Conservation (phyloP, 1,140 invertebrate species). For the Dendrolimus punctatus region DNA sequence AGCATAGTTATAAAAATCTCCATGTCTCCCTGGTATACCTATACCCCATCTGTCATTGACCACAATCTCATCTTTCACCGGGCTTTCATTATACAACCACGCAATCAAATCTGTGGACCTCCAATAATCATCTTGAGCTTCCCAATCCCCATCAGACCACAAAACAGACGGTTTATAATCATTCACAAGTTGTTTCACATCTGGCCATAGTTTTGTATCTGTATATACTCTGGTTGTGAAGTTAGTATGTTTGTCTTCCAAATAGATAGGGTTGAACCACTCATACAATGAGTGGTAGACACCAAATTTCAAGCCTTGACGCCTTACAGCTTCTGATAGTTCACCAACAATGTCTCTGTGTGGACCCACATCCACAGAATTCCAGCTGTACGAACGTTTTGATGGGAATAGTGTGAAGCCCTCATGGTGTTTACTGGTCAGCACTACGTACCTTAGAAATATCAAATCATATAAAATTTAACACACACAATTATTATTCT, state of each 20-base stretch:
- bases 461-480: background rate
- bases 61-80: conserved; percentile 90
- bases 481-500: background rate
- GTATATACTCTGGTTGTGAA: conserved; percentile 80
- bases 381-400: conserved; percentile 91
- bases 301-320: conserved; percentile 83
- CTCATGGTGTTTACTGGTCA: conserved; percentile 96
- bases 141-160: conserved; percentile 96
- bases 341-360: conserved; percentile 87
- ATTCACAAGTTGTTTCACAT: conserved; percentile 82
- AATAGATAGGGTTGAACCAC: conserved; percentile 92
- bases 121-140: conserved; percentile 87
- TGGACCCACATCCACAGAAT: conserved; percentile 89
- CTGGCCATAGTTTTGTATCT: conserved; percentile 79
- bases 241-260: conserved; percentile 79
- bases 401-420: conserved; percentile 94
- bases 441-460: conserved; percentile 83
- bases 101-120: conserved; percentile 85
- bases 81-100: conserved; percentile 96
- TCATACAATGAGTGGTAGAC: conserved; percentile 93
- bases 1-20: conserved; percentile 87
- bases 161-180: conserved; percentile 90
- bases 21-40: conserved; percentile 87
- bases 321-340: conserved; percentile 79
- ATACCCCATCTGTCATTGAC: conserved; percentile 92